Conservation (phyloP, 2,113 vertebrate genomes). For the Phrynocephalus versicolor region DNA sequence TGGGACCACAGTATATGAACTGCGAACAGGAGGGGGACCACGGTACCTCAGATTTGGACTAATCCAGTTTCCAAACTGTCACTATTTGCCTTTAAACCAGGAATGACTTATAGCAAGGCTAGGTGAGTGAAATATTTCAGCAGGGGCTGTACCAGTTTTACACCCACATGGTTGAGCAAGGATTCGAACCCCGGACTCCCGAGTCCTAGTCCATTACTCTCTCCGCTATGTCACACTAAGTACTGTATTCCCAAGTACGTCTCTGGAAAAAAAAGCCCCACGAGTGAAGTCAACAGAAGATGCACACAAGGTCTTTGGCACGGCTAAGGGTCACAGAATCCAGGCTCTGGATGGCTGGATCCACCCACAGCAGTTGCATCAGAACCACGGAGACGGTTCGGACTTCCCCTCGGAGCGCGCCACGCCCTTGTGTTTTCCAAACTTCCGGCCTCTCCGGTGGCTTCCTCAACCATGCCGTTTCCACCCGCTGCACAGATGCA, state of each 20-base stretch:
- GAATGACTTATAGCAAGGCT: too few species aligned
- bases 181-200: too few species aligned
- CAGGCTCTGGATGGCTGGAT: background rate
- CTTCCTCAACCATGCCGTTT: background rate
- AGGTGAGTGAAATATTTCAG: too few species aligned
- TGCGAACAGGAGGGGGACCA: too few species aligned
- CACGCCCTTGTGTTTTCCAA: fast-evolving
- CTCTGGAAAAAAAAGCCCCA: background rate
- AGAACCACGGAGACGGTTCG: background rate
- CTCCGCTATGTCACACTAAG: too few species aligned
- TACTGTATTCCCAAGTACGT: background rate
- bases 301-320: background rate
- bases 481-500: background rate
- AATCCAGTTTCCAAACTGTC: too few species aligned
- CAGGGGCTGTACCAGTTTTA: too few species aligned
- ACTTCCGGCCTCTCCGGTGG: background rate
- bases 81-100: too few species aligned
- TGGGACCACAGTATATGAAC: too few species aligned
- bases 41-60: too few species aligned
- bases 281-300: background rate
- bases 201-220: too few species aligned
- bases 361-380: background rate
- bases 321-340: background rate
- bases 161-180: too few species aligned
- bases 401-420: background rate